Evolutionary conservation across 1,140 invertebrate species (phyloP).

Genomic region (Drosophila pandora): DNA sequence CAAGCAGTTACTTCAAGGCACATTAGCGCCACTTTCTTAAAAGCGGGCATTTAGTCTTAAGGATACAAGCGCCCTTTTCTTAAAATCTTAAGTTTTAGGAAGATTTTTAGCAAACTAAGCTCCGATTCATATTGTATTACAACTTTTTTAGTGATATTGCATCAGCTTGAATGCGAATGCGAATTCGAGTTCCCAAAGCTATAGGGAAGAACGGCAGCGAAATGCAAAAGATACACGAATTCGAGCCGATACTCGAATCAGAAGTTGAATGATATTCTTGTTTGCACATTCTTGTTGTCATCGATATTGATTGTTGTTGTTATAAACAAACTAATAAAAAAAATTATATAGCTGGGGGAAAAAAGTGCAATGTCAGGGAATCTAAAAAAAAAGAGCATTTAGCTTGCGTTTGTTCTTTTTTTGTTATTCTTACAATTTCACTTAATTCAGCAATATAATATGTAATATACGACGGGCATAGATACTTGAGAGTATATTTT

Average conservation of each 20-base stretch:
- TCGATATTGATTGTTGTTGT: conserved; percentile 29
- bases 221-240: conserved; percentile 17
- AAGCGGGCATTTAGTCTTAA: too few species aligned
- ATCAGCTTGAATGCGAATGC: conserved; percentile 56
- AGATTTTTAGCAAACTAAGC: conserved; percentile 12
- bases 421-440: conserved; percentile 27
- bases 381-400: conserved; percentile 16
- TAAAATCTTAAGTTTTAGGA: not conserved
- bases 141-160: conserved; percentile 42
- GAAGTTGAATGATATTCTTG: conserved; percentile 29
- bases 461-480: conserved; percentile 16
- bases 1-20: too few species aligned
- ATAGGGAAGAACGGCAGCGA: conserved; percentile 1
- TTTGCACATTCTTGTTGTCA: conserved; percentile 17
- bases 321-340: conserved; percentile 69
- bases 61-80: not conserved
- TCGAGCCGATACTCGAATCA: conserved; percentile 35
- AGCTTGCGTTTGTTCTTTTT: conserved; percentile 15
- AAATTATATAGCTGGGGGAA: not conserved
- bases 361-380: conserved; percentile 60
- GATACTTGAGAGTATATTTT: conserved; percentile 22
- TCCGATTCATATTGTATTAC: conserved; percentile 28
- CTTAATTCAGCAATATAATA: conserved; percentile 30
- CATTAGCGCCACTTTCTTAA: too few species aligned
- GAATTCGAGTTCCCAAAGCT: too few species aligned